Conservation (phyloP, 2,113 vertebrate species). For the Vulpes vulpes region DNA sequence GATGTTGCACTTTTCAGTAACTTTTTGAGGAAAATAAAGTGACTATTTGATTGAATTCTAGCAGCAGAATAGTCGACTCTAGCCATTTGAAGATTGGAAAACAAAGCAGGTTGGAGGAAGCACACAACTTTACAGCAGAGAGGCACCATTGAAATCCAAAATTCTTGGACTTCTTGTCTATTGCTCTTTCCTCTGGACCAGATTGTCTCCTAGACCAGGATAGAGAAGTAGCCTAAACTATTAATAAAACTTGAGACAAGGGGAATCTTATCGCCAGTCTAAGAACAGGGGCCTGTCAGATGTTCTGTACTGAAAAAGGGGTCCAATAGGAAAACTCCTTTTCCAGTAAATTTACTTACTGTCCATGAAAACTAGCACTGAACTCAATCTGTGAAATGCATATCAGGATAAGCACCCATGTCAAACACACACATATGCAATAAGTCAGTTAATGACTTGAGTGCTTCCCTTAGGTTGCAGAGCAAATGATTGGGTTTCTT, state of each 20-base stretch:
- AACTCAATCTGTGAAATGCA: not conserved
- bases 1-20: not conserved
- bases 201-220: not conserved
- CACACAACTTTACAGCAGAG: not conserved
- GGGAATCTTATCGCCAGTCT: not conserved
- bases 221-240: conserved; percentile 51
- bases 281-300: conserved; percentile 42
- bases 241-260: conserved; percentile 7
- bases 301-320: conserved; percentile 23
- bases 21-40: conserved; percentile 39
- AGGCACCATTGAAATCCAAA: not conserved
- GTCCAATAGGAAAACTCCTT: not conserved
- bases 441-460: conserved; percentile 2
- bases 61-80: not conserved
- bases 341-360: not conserved
- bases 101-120: not conserved
- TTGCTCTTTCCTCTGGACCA: not conserved
- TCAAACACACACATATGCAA: not conserved
- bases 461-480: not conserved
- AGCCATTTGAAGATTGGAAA: not conserved
- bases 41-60: not conserved
- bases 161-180: not conserved
- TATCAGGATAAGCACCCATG: not conserved
- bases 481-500: conserved; percentile 17
- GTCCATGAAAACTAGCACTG: conserved; percentile 17